These are phyloP conservation scores for Ciconia maguari DNA, from an alignment of 2,113 vertebrate genomes.

Conservation along the genomic window DNA sequence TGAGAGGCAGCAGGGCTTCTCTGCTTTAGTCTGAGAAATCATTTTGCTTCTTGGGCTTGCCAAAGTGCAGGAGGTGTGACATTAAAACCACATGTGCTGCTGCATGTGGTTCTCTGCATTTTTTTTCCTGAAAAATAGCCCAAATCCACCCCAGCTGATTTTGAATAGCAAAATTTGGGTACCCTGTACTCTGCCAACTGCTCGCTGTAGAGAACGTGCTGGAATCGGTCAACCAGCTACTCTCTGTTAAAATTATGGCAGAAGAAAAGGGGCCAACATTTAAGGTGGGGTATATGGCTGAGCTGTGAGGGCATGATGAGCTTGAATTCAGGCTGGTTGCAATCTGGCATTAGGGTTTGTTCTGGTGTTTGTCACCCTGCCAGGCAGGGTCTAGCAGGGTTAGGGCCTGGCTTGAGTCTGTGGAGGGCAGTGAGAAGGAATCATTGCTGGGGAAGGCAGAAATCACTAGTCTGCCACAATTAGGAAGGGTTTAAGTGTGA, in stretches of 20 bases:
- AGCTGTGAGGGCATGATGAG: background rate
- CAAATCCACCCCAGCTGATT: background rate
- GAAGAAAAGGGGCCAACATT: background rate
- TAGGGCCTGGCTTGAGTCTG: background rate
- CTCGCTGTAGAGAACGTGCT: background rate
- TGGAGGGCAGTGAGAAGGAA: background rate
- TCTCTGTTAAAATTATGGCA: background rate
- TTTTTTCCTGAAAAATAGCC: background rate
- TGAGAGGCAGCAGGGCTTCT: background rate
- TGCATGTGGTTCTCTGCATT: background rate
- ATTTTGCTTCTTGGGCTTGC: background rate
- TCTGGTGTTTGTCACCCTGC: background rate
- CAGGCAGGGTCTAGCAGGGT: background rate
- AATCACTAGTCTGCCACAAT: background rate
- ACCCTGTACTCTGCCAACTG: background rate
- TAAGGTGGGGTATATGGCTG: background rate
- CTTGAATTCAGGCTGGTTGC: background rate
- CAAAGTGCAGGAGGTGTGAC: background rate
- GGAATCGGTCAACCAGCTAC: background rate
- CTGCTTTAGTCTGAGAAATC: background rate
- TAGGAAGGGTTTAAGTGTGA: background rate
- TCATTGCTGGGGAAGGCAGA: background rate
- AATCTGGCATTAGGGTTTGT: background rate
- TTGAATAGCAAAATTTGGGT: background rate
- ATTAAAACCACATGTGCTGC: background rate